These are phyloP conservation scores for Fundulus diaphanus DNA, from an alignment of 2,797 vertebrate genomes.

Conservation along the genomic window DNA sequence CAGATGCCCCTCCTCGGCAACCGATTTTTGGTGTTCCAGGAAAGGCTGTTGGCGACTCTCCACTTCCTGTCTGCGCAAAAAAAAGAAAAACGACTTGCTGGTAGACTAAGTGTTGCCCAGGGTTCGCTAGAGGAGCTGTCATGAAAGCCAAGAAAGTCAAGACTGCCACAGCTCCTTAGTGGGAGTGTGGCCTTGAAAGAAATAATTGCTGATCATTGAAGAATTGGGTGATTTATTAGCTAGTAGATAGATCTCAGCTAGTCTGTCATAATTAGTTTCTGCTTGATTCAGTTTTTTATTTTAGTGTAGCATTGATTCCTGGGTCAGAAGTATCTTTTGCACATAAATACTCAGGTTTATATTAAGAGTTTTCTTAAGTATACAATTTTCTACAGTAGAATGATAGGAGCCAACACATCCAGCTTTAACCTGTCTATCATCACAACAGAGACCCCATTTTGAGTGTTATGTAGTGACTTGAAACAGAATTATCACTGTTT, in stretches of 20 bases:
- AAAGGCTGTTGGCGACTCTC: constrained; percentile 23
- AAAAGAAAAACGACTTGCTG: constrained; percentile 37
- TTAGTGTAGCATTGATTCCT: constrained; percentile 13
- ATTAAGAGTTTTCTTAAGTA: constrained; percentile 1
- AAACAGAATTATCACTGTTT: background rate
- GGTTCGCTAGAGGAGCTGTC: constrained; percentile 20
- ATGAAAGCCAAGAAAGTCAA: constrained; percentile 17
- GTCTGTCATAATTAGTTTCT: constrained; percentile 9
- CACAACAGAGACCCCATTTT: background rate
- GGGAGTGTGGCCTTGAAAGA: constrained; percentile 9
- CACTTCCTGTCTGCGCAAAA: constrained; percentile 45
- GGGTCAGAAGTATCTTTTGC: background rate
- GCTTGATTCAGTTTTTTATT: constrained; percentile 6
- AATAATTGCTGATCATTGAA: constrained; percentile 21
- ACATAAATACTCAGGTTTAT: background rate
- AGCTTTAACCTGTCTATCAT: constrained; percentile 4
- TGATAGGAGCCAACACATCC: background rate
- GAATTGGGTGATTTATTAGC: constrained; percentile 27
- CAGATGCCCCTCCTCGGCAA: constrained; percentile 26
- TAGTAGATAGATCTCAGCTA: constrained; percentile 19
- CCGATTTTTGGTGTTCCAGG: constrained; percentile 34
- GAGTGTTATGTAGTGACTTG: background rate
- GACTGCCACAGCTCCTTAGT: constrained; percentile 4
- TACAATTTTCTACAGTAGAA: constrained; percentile 3
- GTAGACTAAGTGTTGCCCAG: constrained; percentile 25